Conservation (phyloP, 2,113 vertebrate genomes). For the Hemiprocne comata region DNA sequence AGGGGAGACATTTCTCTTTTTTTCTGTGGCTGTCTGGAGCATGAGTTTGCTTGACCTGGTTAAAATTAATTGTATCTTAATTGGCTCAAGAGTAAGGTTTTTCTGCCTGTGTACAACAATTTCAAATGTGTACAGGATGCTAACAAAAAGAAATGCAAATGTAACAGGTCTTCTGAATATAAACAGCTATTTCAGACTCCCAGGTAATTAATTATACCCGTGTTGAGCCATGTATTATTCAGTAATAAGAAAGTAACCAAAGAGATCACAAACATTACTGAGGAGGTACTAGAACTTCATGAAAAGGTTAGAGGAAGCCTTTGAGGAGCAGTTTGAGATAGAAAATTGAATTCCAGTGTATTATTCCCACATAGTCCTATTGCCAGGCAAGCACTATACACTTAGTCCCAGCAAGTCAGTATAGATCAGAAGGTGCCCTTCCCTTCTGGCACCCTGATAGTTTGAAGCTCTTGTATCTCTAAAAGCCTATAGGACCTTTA, state of each 20-base stretch:
- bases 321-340: neutral
- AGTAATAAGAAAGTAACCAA: neutral
- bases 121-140: neutral
- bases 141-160: neutral
- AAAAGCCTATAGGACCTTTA: neutral
- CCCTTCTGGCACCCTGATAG: neutral
- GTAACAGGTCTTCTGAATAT: neutral
- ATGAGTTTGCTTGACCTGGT: neutral
- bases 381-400: neutral
- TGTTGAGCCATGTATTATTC: neutral
- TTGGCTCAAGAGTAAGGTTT: neutral
- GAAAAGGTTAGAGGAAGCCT: neutral
- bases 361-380: neutral
- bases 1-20: neutral
- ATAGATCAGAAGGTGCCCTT: neutral
- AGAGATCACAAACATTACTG: neutral
- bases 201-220: neutral
- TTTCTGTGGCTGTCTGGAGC: neutral
- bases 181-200: neutral
- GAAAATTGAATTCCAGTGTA: neutral
- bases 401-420: neutral
- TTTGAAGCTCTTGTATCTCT: neutral
- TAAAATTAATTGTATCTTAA: neutral
- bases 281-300: neutral
- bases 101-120: neutral